Base-by-base conservation (phyloP, 2,888 invertebrate genomes). In the Cataglyphis albicans region DNA sequence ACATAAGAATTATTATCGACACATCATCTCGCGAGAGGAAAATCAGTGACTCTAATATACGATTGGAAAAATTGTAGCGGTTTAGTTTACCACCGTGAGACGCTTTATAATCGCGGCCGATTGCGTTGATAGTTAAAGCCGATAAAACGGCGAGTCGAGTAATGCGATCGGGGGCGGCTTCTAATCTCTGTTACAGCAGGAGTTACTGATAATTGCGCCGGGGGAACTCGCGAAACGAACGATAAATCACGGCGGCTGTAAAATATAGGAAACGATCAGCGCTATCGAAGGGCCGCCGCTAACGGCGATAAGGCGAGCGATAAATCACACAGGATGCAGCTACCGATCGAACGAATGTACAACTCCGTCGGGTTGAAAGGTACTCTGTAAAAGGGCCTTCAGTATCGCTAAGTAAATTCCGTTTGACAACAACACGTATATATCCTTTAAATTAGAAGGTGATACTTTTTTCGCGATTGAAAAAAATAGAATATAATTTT, bases 231-330 rank as follows among this genome's bases (percentile, higher is more conserved):
- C 87, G 87, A 89, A 89, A 89, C 89, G 90, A 72, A 86, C 89
- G 89, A 91, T 91, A 92, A 91, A 91, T 91, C 91, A 91, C 88
- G 83, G 75, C 59, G 81, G 86, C 86, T 88, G 90, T 91, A 89
- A 91, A 91, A 91, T 91, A 91, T 90, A 91, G 89, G 92, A 91
- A 91, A 87, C 91, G 91, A 92, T 91, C 91, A 89, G 80, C 85
- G 88, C 89, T 87, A 90, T 89, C 90, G 89, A 90, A 90, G 89
- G 88, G 87, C 85, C 74, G 87, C 85, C 84, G 85, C 87, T 81
- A 82, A 72, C 72, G 87, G 88, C 87, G 89, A 89, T 89, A 89
- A 89, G 89, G 89, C 86, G 84, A 84, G 86, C 90, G 90, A 92
- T 91, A 91, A 92, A 92, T 92, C 92, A 92, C 88, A 86, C 87